Base-by-base conservation (phyloP, 2,113 vertebrate species). In the Toxotes chatareus region DNA sequence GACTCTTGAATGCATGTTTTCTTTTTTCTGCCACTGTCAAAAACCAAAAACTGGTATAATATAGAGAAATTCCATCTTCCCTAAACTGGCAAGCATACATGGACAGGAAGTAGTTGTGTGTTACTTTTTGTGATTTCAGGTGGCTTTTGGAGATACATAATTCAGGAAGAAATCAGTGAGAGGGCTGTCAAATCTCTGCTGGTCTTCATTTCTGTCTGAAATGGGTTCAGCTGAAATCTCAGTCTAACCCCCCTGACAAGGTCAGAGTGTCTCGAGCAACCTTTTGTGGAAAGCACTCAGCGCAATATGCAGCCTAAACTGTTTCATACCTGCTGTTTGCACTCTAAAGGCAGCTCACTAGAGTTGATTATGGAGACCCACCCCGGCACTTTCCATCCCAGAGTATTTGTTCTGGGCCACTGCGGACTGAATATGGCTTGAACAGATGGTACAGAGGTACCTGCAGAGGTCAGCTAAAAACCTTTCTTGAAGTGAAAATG, bases 221-320 rank as follows among this genome's bases (percentile, higher is more conserved):
- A 82, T 64, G 72, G 76, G 86, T 87, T 85, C 56, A 56, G 62
- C 21, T 36, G 40, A 87, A 79, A 76, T 68, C 80, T 77, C 59
- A 12, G 66, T 75, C 19, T 47, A 42, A 73, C 73, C 70, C 36
- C 12, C 7, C 11, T 38, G 82, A 90, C 90, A 90, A 86, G 88
- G 90, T 90, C 89, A 79, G 61, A 83, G 47, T 82, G 76, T 78
- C 84, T 89, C 80, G 46, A 83, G 77, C 63, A 85, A 85, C 85
- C 84, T 79, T 90, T 82, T 76, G 79, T 79, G 82, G 79, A 82
- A 86, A 91, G 83, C 87, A 91, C 91, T 91, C 82, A 77, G 76
- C 74, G 80, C 86, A 87, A 90, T 82, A 93, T 90, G 81, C 77
- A 89, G 40, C 80, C 87, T 91, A 89, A 91, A 90, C 84, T 80